These are phyloP conservation scores for Chloroceryle aenea DNA, from an alignment of 2,113 vertebrate species.

Conservation along the genomic window DNA sequence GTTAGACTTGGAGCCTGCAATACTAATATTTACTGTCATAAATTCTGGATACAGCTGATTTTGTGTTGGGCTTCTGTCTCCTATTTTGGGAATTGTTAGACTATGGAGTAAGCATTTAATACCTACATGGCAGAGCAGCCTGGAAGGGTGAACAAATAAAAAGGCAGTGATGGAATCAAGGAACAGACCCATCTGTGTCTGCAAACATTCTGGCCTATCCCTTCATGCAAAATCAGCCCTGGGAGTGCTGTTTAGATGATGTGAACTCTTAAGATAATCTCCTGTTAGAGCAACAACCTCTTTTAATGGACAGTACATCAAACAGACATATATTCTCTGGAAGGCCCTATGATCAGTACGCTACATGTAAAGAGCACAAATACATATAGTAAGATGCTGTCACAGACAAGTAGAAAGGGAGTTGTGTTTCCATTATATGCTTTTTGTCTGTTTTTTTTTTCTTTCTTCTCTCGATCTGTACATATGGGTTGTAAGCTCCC, in stretches of 20 bases:
- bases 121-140: not conserved
- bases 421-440: not conserved
- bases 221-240: not conserved
- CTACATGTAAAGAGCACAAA: not conserved
- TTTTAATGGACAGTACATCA: fast-evolving
- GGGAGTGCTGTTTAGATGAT: not conserved
- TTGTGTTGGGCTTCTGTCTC: not conserved
- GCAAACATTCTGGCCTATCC: not conserved
- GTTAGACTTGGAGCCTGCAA: conserved; percentile 11
- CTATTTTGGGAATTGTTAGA: not conserved
- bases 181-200: not conserved
- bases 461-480: conserved; percentile 6
- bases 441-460: not conserved
- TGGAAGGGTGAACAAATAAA: not conserved
- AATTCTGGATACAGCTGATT: not conserved
- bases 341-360: not conserved
- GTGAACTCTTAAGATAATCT: not conserved
- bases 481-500: not conserved
- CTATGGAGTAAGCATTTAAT: not conserved
- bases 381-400: not conserved
- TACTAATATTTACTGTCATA: not conserved
- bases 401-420: not conserved
- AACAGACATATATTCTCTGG: not conserved
- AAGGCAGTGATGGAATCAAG: not conserved
- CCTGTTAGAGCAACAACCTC: not conserved